Evolutionary conservation across 1,140 invertebrate species (phyloP), one percentile per base, ranked within the genome.

Genomic region (Cydia fagiglandana): DNA sequence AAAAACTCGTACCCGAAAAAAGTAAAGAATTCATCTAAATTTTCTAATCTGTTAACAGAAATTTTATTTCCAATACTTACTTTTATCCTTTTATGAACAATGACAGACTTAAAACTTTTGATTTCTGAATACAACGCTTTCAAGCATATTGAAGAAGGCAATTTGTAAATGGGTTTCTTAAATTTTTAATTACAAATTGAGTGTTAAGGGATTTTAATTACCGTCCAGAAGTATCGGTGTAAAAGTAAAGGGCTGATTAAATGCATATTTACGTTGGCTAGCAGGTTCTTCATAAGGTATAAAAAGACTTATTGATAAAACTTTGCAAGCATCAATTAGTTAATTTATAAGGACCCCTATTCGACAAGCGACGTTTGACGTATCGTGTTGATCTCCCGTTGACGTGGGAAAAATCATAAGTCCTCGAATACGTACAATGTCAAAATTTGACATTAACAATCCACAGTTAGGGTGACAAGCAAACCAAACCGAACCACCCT

Each of bases 181-280:
- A 24, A 24, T 34, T 68, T 15, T 68, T 68, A 0, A n/a, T 68
- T 6, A 38, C 64, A 47, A 47, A 13, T 13, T 68, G 1, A 68
- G 12, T 15, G 1, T 2, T 4, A 17, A n/a, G 30, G 13, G 30
- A 38, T 38, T 68, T 68, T 38, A 68, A 68, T 68, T 38, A 34
- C 64, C 64, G 13, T n/a, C 4, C 28, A 68, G n/a, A 68, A 68
- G 64, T 68, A 34, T 68, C 30, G 64, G 28, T 17, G 64, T 68
- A 68, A 68, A 68, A 68, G 64, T 15, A 5, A 38, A n/a, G 12
- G 30, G 12, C 28, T n/a, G 34, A 7, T 38, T 7, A 38, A 7
- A 38, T 38, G 34, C 7, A 10, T 34, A 30, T 64, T 64, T 64
- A 28, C 61, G 24, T 64, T 20, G 28, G 0, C 2, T 28, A 64